Evolutionary conservation across 2,888 invertebrate species (phyloP).

Genomic region (Brenthis daphne): DNA sequence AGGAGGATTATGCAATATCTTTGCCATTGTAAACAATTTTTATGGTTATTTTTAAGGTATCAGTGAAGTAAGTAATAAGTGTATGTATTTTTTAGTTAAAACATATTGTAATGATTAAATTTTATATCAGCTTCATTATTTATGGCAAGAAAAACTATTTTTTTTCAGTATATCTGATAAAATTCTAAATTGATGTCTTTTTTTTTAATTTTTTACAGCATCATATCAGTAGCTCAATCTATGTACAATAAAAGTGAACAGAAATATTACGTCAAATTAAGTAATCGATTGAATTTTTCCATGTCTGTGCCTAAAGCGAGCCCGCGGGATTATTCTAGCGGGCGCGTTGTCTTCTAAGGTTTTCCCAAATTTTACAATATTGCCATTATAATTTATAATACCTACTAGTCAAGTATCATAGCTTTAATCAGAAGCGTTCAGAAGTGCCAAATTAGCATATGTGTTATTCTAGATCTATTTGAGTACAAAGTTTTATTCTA

Average conservation of each 20-base stretch:
- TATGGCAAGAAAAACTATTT: background rate
- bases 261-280: conserved; percentile 31
- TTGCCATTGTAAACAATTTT: too few relatives aligned
- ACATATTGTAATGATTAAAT: too few relatives aligned
- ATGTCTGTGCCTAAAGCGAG: conserved; percentile 68
- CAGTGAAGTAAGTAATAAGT: too few relatives aligned
- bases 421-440: too few relatives aligned
- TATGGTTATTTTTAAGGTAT: too few relatives aligned
- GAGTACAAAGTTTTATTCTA: too few relatives aligned
- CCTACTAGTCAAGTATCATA: too few relatives aligned
- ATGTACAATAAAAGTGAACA: conserved; percentile 5
- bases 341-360: conserved; percentile 63
- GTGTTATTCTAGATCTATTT: too few relatives aligned
- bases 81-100: too few relatives aligned
- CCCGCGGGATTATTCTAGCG: conserved; percentile 56
- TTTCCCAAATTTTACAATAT: conserved; percentile 9
- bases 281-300: conserved; percentile 51
- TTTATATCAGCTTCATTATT: too few relatives aligned
- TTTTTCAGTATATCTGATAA: conserved; percentile 3
- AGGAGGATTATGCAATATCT: too few relatives aligned
- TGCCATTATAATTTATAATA: background rate
- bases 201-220: background rate
- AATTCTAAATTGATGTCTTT: conserved; percentile 1
- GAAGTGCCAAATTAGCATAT: too few relatives aligned
- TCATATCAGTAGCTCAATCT: conserved; percentile 31